These are phyloP conservation scores for Hipposideros armiger DNA, from an alignment of 2,113 vertebrate genomes.

Conservation along the genomic window DNA sequence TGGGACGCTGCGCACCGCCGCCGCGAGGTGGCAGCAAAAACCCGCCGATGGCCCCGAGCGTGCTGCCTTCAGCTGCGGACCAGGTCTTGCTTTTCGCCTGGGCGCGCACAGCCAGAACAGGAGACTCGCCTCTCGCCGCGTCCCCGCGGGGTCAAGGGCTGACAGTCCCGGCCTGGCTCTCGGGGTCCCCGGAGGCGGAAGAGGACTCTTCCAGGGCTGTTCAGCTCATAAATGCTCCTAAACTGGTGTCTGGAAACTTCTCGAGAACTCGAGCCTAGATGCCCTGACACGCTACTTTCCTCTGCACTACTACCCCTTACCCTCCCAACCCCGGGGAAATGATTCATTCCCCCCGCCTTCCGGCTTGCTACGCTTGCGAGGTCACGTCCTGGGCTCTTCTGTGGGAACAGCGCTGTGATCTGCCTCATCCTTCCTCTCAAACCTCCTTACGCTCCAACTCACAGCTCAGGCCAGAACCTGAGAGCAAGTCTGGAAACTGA, in stretches of 20 bases:
- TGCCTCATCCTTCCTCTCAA: background rate
- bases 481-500: background rate
- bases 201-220: background rate
- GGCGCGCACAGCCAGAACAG: background rate
- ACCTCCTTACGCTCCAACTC: background rate
- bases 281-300: background rate
- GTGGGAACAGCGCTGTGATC: background rate
- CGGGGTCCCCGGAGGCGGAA: background rate
- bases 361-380: background rate
- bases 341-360: background rate
- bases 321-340: background rate
- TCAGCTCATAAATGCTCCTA: background rate
- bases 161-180: background rate
- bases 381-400: background rate
- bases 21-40: slow-evolving; percentile 83
- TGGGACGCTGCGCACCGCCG: background rate
- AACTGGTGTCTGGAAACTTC: background rate
- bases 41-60: slow-evolving; percentile 31
- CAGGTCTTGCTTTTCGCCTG: rapidly evolving
- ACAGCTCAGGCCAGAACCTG: background rate
- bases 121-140: background rate
- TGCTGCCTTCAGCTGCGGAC: background rate
- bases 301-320: background rate
- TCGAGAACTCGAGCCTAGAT: background rate
- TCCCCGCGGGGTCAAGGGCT: background rate